Percentiles rank a stretch among this genome's conserved stretches.
Evolutionary conservation across 2,797 vertebrate genomes (phyloP).

Genomic region (Etheostoma nigrum): DNA sequence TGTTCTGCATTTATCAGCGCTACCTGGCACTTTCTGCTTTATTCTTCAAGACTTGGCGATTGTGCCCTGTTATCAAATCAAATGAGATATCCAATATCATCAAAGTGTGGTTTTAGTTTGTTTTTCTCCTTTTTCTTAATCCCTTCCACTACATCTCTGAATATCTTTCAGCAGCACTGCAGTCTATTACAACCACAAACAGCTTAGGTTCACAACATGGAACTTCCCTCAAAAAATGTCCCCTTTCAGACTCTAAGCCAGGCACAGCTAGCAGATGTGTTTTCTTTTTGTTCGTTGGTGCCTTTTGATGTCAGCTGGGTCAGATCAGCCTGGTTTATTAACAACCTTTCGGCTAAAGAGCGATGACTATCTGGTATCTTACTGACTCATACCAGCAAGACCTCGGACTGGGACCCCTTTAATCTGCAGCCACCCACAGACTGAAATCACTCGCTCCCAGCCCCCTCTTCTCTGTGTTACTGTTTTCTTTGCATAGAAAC

Average conservation of each 20-base stretch:
- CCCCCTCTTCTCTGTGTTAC: conserved; percentile 7
- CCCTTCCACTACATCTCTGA: background rate
- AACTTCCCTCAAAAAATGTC: conserved; percentile 33
- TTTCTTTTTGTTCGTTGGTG: conserved; percentile 46
- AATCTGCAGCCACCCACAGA: conserved; percentile 70
- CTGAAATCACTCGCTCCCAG: conserved; percentile 12
- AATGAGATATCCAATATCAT: background rate
- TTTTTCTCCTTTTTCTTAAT: background rate
- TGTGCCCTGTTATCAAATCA: background rate
- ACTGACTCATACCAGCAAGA: conserved; percentile 61
- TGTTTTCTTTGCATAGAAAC: conserved; percentile 65
- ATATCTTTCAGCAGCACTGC: conserved; percentile 10
- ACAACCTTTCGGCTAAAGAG: conserved; percentile 31
- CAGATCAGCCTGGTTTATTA: conserved; percentile 46
- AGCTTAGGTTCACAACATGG: conserved; percentile 38
- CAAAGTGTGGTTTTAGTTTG: background rate
- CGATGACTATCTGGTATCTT: conserved; percentile 52
- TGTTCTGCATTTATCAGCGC: background rate
- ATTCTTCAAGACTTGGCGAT: too few species aligned
- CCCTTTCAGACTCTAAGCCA: conserved; percentile 8
- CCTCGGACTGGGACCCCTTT: conserved; percentile 49
- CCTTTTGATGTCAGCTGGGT: conserved; percentile 51
- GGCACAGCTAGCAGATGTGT: conserved; percentile 45
- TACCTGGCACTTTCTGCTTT: background rate
- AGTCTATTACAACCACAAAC: conserved; percentile 25